Evolutionary conservation across 2,797 vertebrate species (phyloP).

Genomic region (Lindbergichthys nudifrons): DNA sequence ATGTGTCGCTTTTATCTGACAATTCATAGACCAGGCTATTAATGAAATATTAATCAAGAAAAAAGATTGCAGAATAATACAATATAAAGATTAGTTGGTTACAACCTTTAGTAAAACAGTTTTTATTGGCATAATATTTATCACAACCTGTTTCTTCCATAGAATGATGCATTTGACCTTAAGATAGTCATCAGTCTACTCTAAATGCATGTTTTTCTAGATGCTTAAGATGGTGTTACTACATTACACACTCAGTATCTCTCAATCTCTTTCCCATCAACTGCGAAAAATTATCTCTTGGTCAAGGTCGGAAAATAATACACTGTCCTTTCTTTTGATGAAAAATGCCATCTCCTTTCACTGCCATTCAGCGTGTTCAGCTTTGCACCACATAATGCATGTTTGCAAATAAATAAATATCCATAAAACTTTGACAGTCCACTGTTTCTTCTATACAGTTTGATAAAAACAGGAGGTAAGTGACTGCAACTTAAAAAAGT

Average conservation of each 20-base stretch:
- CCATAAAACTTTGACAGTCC: neutral
- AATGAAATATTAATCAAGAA: neutral
- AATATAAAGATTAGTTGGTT: neutral
- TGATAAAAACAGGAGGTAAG: neutral
- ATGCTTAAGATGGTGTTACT: constrained; percentile 6
- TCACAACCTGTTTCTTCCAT: neutral
- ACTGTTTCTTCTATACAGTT: neutral
- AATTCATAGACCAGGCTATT: neutral
- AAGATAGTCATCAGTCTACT: constrained; percentile 26
- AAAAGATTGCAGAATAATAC: neutral
- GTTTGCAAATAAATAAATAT: neutral
- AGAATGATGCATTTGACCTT: neutral
- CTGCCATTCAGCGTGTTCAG: neutral
- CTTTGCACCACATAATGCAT: constrained; percentile 4
- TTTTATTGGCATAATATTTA: neutral
- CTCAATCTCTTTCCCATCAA: constrained; percentile 29
- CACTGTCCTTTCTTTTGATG: constrained; percentile 15
- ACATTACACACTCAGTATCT: constrained; percentile 18
- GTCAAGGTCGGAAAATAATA: constrained; percentile 52
- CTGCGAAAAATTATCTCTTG: constrained; percentile 37
- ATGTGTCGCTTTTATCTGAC: neutral
- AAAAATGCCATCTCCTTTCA: constrained; percentile 21
- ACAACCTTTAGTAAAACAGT: too few relatives aligned
- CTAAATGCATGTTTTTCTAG: constrained; percentile 14
- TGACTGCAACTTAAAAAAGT: neutral